Evolutionary conservation across 2,797 vertebrate genomes (phyloP), one percentile per base, ranked within the genome.

Genomic region (Bradypodion ventrale): DNA sequence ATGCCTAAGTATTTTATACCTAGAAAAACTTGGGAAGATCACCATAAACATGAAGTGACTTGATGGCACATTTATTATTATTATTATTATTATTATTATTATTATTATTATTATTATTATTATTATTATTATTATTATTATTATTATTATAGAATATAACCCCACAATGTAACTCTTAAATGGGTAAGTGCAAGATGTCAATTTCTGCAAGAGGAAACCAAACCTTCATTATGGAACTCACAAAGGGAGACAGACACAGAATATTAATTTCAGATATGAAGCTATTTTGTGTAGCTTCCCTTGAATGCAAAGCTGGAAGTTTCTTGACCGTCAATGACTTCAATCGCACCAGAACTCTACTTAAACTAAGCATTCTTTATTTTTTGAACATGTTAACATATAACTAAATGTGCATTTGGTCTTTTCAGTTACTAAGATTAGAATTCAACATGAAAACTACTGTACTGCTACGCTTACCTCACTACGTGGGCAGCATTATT

Each of bases 131-230:
- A 4, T 21, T 21, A 56, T 56, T 5, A 56, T 56, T 56, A 19
- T 56, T 56, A 21, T 56, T 56, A 56, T 19, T 56, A 56, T 19
- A 21, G 52, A 68, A 15, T 3, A 89, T n/a, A 40, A 84, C 65
- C 69, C 63, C 29, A 78, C 83, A 75, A 4, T 74, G 0, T 8
- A 79, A 42, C n/a, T 60, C 60, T 29, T 82, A n/a, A 87, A 77
- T 15, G 78, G 0, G 35, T 8, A 80, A 80, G 4, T 72, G 52
- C 37, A 76, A 78, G 42, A 37, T 27, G 1, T 23, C 16, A 23
- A 75, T 84, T 46, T 90, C 7, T 46, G 6, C 7, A 81, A 25
- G 77, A 29, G 73, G 68, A 86, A 65, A 1, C 66, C 0, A 0
- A 74, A 16, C 59, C 62, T 27, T 19, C 0, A 52, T 60, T 13